phyloP scores from a whole-genome alignment of 2,888 invertebrate genomes.

The Plusia festucae region DNA sequence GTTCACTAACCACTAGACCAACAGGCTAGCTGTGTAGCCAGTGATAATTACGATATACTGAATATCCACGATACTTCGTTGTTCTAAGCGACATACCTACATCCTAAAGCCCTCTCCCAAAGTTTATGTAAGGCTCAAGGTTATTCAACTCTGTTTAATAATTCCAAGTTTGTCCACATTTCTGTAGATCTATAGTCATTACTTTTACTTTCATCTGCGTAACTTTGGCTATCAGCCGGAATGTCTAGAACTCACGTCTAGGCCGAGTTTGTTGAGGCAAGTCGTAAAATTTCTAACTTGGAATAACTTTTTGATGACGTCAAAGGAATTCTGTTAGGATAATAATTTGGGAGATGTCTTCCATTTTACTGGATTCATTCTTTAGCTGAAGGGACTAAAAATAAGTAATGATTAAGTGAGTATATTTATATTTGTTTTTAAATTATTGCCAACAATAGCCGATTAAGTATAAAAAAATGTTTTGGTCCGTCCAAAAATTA shows the following conservation, averaged over 20 bases:
- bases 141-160: background rate
- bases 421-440: too few relatives aligned
- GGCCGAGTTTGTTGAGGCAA: conserved; percentile 13
- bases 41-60: too few relatives aligned
- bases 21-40: too few relatives aligned
- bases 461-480: too few relatives aligned
- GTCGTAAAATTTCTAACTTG: conserved; percentile 25
- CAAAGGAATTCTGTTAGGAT: conserved; percentile 6
- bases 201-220: conserved; percentile 13
- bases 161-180: conserved; percentile 12
- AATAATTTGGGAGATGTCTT: background rate
- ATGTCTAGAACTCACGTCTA: conserved; percentile 17
- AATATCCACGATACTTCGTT: too few relatives aligned
- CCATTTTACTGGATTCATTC: background rate
- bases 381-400: background rate
- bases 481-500: too few relatives aligned
- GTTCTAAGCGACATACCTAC: too few relatives aligned
- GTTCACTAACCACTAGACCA: too few relatives aligned
- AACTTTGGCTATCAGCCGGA: conserved; percentile 26
- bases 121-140: background rate
- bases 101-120: background rate
- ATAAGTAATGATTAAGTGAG: too few relatives aligned
- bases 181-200: conserved; percentile 9
- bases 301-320: conserved; percentile 15
- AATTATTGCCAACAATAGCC: too few relatives aligned